Evolutionary conservation across 2,113 vertebrate genomes (phyloP).

Genomic region (Pongo pygmaeus): DNA sequence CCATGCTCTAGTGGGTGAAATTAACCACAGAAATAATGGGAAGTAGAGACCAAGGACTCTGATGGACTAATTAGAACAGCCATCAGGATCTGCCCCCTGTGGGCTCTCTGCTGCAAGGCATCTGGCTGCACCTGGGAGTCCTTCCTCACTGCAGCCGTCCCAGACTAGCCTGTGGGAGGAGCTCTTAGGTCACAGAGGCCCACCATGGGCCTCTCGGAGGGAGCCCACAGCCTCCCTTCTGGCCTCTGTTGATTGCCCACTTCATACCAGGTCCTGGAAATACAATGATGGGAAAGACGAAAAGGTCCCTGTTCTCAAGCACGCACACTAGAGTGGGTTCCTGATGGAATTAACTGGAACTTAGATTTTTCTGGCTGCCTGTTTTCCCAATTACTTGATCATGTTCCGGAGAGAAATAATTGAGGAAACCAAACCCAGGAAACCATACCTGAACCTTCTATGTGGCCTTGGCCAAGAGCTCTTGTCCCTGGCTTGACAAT

Average conservation of each 20-base stretch:
- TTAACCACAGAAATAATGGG: neutral
- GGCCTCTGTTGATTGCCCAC: neutral
- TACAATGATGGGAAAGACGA: neutral
- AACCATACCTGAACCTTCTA: neutral
- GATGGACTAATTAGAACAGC: neutral
- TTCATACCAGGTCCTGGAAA: neutral
- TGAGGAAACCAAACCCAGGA: neutral
- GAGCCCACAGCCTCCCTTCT: neutral
- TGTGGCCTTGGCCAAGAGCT: neutral
- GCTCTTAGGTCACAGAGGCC: neutral
- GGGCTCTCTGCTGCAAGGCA: neutral
- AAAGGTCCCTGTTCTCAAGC: neutral
- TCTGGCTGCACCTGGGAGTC: neutral
- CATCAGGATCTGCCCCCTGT: neutral
- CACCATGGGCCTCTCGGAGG: fast-evolving
- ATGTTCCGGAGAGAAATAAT: neutral
- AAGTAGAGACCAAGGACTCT: neutral
- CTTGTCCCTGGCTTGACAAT: neutral
- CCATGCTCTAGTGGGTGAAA: neutral
- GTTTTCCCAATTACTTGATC: neutral
- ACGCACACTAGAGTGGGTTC: neutral
- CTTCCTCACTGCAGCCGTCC: neutral
- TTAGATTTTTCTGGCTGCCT: neutral
- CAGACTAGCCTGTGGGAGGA: neutral
- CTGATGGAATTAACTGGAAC: neutral